These are phyloP conservation scores for Heteractis magnifica DNA, from an alignment of 92 coral and sea anemone species.

Conservation along the genomic window DNA sequence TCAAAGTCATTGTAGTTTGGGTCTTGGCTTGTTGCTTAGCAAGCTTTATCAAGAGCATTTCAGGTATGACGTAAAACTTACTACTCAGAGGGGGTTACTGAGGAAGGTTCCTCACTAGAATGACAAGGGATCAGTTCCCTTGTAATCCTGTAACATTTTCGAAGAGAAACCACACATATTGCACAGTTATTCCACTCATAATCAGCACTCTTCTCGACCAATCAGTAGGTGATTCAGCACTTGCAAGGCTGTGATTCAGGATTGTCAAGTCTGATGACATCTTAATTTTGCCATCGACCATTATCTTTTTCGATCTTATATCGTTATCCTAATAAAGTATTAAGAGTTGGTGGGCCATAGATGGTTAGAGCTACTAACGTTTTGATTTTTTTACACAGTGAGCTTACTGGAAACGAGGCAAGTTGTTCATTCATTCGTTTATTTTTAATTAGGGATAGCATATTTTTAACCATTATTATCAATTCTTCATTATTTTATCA, in stretches of 20 bases:
- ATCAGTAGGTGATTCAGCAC: no score
- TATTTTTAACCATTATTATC: no score
- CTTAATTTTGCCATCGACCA: no score
- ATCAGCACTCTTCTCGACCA: no score
- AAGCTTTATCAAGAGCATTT: slow-evolving; percentile 76
- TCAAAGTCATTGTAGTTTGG: slow-evolving; percentile 79
- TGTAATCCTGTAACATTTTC: no score
- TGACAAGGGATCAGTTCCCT: background rate
- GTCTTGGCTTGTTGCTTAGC: slow-evolving; percentile 77
- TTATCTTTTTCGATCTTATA: background rate
- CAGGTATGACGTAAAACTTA: slow-evolving; percentile 48
- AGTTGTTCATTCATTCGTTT: background rate
- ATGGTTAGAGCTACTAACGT: background rate
- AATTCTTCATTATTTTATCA: slow-evolving; percentile 7
- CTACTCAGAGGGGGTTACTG: background rate
- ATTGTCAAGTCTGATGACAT: no score
- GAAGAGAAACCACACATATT: no score
- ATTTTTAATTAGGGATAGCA: no score
- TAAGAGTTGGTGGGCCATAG: no score
- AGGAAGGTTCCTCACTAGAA: slow-evolving; percentile 12
- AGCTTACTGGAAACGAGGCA: slow-evolving; percentile 65
- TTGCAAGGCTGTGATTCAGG: no score
- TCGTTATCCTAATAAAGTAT: background rate
- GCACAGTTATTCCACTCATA: no score
- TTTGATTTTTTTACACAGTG: slow-evolving; percentile 36